Evolutionary conservation across 2,888 invertebrate genomes (phyloP).

Genomic region (Ctena decussata): DNA sequence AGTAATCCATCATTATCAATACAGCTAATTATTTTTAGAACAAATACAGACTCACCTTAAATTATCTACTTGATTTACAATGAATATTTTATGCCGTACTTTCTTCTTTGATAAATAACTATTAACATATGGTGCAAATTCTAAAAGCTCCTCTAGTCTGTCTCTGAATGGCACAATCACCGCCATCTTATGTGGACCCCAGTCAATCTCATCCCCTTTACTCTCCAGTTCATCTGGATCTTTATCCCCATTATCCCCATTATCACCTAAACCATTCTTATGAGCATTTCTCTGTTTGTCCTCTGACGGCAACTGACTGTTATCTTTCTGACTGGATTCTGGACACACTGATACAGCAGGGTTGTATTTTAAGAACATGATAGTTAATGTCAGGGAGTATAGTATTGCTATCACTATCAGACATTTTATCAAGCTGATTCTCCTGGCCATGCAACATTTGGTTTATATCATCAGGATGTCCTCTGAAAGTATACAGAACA

Average conservation of each 20-base stretch:
- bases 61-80: constrained; percentile 94
- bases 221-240: background rate
- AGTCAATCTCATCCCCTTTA: constrained; percentile 42
- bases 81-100: constrained; percentile 94
- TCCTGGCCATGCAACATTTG: constrained; percentile 57
- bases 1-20: no score
- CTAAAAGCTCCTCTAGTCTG: constrained; percentile 97
- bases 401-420: constrained; percentile 36
- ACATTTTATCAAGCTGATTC: constrained; percentile 53
- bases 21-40: no score
- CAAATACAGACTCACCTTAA: constrained; percentile 85
- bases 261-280: background rate
- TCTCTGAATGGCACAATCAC: constrained; percentile 98
- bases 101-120: constrained; percentile 93
- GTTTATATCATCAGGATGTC: background rate
- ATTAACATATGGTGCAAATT: constrained; percentile 96
- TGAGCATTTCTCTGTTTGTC: background rate
- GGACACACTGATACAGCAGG: background rate
- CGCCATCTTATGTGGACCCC: constrained; percentile 89
- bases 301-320: background rate
- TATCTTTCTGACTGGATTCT: background rate
- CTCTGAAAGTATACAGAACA: no score
- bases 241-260: background rate
- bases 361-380: constrained; percentile 40
- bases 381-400: constrained; percentile 49